Evolutionary conservation across 2,797 vertebrate genomes (phyloP), one percentile per base, ranked within the genome.

Genomic region (Vespertilio murinus): DNA sequence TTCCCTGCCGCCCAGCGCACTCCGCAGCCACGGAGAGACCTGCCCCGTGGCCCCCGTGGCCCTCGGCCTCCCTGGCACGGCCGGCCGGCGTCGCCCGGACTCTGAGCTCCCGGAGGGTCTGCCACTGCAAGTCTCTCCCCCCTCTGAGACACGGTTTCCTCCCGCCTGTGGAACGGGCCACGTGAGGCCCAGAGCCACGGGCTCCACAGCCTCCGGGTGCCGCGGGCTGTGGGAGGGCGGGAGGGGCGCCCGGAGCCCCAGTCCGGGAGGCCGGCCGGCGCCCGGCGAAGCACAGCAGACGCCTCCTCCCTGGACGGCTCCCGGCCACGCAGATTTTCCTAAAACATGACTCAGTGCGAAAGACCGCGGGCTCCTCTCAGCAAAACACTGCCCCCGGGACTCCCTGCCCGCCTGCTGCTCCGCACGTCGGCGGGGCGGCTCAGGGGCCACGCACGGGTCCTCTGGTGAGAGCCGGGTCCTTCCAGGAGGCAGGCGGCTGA

Each of bases 381-480:
- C n/a, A 42, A 90, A 84, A 52, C 20, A 33, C 20, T 6, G 28
- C 56, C 38, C 10, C 1, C 2, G 67, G 52, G 77, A 25, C 40
- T 13, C 9, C 47, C 40, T 1, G 30, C 20, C 59, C 0, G 5
- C 22, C 0, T 25, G 64, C 22, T 47, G 81, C 61, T 40, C 6
- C 85, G 77, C 45, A 22, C 40, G 54, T 23, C 67, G 49, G 75
- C 45, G 11, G 4, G 3, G 59, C 0, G 4, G 18, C 73, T 35
- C 87, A 11, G 64, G 64, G 93, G n/a, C n/a, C n/a, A n/a, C n/a
- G n/a, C n/a, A n/a, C n/a, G n/a, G n/a, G n/a, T n/a, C n/a, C 96
- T 93, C 91, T 98, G 97, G 97, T 96, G 96, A 88, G 96, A 98
- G 97, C 96, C 96, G 94, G 91, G 97, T 94, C 92, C 96, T 96